Conservation (phyloP, 2,113 vertebrate genomes). For the Pteruthius melanotis region DNA sequence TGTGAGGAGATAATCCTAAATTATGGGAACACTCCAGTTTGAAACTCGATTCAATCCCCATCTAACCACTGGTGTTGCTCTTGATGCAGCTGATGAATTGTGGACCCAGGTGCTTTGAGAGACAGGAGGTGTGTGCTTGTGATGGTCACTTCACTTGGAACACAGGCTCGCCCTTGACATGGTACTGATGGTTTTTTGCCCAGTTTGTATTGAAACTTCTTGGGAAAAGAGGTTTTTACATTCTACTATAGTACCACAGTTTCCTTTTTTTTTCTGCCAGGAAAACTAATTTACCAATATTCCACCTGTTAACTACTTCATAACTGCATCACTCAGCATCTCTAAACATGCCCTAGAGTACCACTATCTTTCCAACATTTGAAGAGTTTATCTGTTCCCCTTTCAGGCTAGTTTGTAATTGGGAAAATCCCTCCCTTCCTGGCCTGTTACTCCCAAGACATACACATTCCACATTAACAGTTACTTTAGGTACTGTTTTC, state of each 20-base stretch:
- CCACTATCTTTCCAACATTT: background rate
- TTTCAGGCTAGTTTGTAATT: background rate
- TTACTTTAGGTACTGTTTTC: background rate
- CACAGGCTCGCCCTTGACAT: accelerated
- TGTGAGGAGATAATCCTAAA: background rate
- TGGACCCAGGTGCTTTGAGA: background rate
- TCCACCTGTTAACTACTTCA: background rate
- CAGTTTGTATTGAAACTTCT: background rate
- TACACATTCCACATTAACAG: background rate
- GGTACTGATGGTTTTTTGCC: background rate
- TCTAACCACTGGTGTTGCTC: background rate
- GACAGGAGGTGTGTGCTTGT: background rate
- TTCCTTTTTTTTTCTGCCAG: background rate
- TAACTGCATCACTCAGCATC: background rate
- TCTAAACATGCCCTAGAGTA: background rate
- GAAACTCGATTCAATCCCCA: background rate
- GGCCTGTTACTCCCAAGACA: background rate
- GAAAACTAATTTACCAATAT: background rate
- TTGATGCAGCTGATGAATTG: background rate
- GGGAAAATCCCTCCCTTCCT: background rate
- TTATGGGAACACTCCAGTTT: background rate
- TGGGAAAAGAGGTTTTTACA: background rate
- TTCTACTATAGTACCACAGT: background rate
- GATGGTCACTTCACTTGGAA: background rate
- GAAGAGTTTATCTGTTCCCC: background rate